These are phyloP conservation scores for Scomberomorus guttatus DNA, from an alignment of 2,797 vertebrate genomes.

Conservation along the genomic window DNA sequence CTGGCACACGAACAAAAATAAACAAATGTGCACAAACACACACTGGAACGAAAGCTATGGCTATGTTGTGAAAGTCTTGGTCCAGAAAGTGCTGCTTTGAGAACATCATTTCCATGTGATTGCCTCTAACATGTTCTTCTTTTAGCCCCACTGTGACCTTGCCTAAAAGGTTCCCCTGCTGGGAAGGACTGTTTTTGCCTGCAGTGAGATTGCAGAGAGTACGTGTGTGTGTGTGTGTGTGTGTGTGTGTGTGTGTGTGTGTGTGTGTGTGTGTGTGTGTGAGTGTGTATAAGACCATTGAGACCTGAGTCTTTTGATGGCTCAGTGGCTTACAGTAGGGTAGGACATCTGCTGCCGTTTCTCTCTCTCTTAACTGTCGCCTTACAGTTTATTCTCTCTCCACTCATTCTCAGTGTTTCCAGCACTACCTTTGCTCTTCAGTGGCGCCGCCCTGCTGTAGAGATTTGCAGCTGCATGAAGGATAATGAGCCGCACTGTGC, in stretches of 20 bases:
- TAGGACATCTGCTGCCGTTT: conserved; percentile 13
- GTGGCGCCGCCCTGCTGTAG: conserved; percentile 28
- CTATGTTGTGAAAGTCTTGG: conserved; percentile 31
- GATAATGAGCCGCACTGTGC: not conserved
- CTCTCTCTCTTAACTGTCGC: not conserved
- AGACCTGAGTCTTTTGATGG: conserved; percentile 43
- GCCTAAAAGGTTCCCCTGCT: conserved; percentile 67
- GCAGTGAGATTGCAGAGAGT: conserved; percentile 25
- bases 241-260: conserved; percentile 1
- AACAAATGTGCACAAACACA: conserved; percentile 7
- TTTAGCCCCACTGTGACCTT: conserved; percentile 67
- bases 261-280: conserved; percentile 5
- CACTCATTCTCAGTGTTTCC: not conserved
- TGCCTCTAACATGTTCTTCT: conserved; percentile 55
- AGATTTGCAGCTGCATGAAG: conserved; percentile 14
- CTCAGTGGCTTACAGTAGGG: conserved; percentile 38
- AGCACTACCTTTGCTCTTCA: not conserved
- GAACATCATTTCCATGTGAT: conserved; percentile 57
- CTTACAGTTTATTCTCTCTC: conserved; percentile 5
- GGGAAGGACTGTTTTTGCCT: conserved; percentile 46
- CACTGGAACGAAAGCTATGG: not conserved
- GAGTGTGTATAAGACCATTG: conserved; percentile 21
- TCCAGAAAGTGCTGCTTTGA: conserved; percentile 32
- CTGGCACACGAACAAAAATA: conserved; percentile 32
- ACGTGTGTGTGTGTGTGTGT: conserved; percentile 2